Evolutionary conservation across 2,797 vertebrate genomes (phyloP).

Genomic region (Podarcis siculus): DNA sequence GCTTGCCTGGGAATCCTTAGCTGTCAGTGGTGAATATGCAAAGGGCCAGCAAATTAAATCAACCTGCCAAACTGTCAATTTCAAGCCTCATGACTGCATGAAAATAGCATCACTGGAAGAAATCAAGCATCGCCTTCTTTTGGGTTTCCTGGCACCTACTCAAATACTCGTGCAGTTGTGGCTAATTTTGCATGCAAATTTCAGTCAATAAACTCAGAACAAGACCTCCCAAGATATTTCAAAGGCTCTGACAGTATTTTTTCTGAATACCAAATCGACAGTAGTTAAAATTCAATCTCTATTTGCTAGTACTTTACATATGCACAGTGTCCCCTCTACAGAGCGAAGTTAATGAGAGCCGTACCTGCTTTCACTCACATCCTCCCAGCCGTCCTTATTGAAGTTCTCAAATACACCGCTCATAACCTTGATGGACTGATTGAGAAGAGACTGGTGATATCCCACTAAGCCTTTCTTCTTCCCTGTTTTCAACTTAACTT

Average conservation of each 20-base stretch:
- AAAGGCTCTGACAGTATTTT: constrained; percentile 97
- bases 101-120: constrained; percentile 97
- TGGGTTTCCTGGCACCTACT: constrained; percentile 96
- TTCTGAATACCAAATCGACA: constrained; percentile 98
- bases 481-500: constrained; percentile 86
- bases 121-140: constrained; percentile 94
- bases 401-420: constrained; percentile 88
- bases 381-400: constrained; percentile 95
- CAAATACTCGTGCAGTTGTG: constrained; percentile 95
- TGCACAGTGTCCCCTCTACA: constrained; percentile 91
- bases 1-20: constrained; percentile 92
- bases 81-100: constrained; percentile 94
- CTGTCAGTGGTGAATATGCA: constrained; percentile 98
- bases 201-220: constrained; percentile 99
- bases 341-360: constrained; percentile 91
- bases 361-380: constrained; percentile 94
- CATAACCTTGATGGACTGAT: constrained; percentile 90
- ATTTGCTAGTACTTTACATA: constrained; percentile 96
- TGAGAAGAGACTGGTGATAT: constrained; percentile 84
- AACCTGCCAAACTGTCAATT: constrained; percentile 99
- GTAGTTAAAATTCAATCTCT: constrained; percentile 98
- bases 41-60: constrained; percentile 99
- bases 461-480: constrained; percentile 80
- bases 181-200: constrained; percentile 99
- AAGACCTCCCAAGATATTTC: constrained; percentile 99